These are phyloP conservation scores for Hormiphora californensis DNA, from an alignment of 37 sponge, comb jelly and placozoan species.

Conservation along the genomic window DNA sequence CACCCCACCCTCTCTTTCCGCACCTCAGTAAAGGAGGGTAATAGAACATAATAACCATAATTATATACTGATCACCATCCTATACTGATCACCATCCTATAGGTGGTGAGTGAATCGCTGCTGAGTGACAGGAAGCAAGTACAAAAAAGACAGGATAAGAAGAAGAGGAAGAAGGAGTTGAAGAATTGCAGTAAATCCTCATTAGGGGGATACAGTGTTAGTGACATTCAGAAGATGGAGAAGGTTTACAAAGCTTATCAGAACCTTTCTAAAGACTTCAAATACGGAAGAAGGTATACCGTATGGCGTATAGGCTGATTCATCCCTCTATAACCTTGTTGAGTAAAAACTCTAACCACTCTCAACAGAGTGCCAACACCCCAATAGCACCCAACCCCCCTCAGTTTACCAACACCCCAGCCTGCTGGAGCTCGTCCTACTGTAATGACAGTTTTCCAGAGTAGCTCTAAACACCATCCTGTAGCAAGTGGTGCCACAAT, in stretches of 20 bases:
- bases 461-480: not conserved
- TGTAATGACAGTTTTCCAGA: conserved; percentile 10
- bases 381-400: not conserved
- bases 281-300: not conserved
- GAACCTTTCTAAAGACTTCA: not conserved
- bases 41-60: not conserved
- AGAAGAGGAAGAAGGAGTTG: not conserved
- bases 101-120: conserved; percentile 10
- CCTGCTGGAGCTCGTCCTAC: conserved; percentile 37
- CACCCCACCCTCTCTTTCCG: no score
- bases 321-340: no score
- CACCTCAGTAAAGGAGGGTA: no score
- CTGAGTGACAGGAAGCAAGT: not conserved
- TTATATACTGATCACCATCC: not conserved
- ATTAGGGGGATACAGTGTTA: no score
- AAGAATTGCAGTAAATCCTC: no score
- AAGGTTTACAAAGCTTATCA: no score
- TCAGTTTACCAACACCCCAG: conserved; percentile 40
- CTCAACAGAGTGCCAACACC: no score
- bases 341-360: no score
- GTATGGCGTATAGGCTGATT: no score
- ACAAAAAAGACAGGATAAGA: conserved; percentile 19
- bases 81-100: not conserved
- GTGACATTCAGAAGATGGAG: no score
- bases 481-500: conserved; percentile 1